Conservation (phyloP, 2,888 invertebrate genomes). For the Phengaris alcon region DNA sequence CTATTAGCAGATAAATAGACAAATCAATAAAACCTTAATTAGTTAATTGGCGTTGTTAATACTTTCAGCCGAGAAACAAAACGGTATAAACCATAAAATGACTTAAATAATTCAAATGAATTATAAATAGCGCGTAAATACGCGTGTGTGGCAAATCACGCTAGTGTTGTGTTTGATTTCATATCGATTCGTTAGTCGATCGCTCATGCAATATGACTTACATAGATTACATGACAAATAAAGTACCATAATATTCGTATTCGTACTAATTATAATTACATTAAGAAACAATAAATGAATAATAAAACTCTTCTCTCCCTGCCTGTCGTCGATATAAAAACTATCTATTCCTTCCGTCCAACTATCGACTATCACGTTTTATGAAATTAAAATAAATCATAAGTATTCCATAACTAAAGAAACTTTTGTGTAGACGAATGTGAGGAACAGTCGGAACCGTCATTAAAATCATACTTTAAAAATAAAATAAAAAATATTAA, state of each 20-base stretch:
- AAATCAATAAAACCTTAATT: conserved; percentile 1
- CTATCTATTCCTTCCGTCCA: conserved; percentile 39
- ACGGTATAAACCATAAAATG: background rate
- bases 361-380: conserved; percentile 38
- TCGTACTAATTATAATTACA: conserved; percentile 48
- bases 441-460: conserved; percentile 51
- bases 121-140: background rate
- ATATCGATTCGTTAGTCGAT: conserved; percentile 42
- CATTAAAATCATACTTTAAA: conserved; percentile 49
- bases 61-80: background rate
- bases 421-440: conserved; percentile 35
- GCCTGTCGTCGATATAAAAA: conserved; percentile 48
- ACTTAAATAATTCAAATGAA: background rate
- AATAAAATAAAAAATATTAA: conserved; percentile 52
- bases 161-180: conserved; percentile 30
- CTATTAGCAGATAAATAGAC: background rate
- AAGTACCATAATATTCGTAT: conserved; percentile 56
- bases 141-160: background rate
- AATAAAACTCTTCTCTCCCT: conserved; percentile 67
- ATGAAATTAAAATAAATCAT: conserved; percentile 37
- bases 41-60: background rate
- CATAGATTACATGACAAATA: conserved; percentile 55
- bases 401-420: conserved; percentile 39
- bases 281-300: conserved; percentile 76
- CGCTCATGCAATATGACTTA: conserved; percentile 60